phyloP scores from a whole-genome alignment of 2,113 vertebrate species.

The Anarhynchus alexandrinus region DNA sequence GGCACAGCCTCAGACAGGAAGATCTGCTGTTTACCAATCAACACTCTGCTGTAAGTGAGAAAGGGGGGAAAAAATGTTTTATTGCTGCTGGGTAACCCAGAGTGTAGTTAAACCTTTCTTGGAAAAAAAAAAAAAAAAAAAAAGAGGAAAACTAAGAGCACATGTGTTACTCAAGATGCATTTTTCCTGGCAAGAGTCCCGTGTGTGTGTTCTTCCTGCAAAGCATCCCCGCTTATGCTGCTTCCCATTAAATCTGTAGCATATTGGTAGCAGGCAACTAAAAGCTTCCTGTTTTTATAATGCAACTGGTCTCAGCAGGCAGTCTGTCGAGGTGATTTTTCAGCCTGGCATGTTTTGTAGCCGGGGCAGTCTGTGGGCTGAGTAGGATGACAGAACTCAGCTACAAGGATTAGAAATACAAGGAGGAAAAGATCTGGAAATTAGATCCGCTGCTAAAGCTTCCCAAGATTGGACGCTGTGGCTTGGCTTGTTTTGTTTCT shows the following conservation, averaged over 20 bases:
- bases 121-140: neutral
- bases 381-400: neutral
- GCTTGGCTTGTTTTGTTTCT: neutral
- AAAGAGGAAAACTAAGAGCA: neutral
- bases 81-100: slow-evolving; percentile 16
- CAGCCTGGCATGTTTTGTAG: slow-evolving; percentile 12
- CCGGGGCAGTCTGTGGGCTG: neutral
- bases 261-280: neutral
- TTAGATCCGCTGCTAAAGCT: neutral
- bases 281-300: slow-evolving; percentile 6
- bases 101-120: slow-evolving; percentile 30
- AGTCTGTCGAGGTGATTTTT: slow-evolving; percentile 8
- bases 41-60: slow-evolving; percentile 56
- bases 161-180: slow-evolving; percentile 19
- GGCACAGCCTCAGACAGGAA: slow-evolving; percentile 61
- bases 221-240: neutral
- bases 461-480: neutral
- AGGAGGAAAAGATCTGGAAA: neutral
- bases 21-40: slow-evolving; percentile 56
- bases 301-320: neutral
- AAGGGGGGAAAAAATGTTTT: neutral
- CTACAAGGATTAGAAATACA: neutral
- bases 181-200: slow-evolving; percentile 26
- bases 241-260: neutral
- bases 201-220: neutral